These are phyloP conservation scores for Bunonema sp. DNA, from an alignment of 2,888 invertebrate genomes.

Conservation along the genomic window DNA sequence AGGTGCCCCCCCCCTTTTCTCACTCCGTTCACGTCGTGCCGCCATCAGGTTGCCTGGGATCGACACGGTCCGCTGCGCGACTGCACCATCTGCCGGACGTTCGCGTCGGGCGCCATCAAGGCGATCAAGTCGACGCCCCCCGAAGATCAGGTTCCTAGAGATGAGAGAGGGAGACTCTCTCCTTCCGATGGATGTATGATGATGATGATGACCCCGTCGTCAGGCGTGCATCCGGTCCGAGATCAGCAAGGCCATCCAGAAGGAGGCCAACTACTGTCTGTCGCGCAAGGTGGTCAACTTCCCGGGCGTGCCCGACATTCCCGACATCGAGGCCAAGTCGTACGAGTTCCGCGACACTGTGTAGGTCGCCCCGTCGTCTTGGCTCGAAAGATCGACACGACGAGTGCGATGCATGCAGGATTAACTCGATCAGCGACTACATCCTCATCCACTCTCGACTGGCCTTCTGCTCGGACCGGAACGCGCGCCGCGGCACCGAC, in stretches of 20 bases:
- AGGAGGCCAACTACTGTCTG: slow-evolving; percentile 35
- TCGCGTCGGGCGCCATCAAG: slow-evolving; percentile 40
- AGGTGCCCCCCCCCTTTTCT: too few species aligned
- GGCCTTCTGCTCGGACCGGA: slow-evolving; percentile 40
- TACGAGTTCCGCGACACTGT: slow-evolving; percentile 36
- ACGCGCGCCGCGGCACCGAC: slow-evolving; percentile 31
- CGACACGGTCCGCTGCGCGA: slow-evolving; percentile 39
- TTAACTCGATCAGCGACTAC: slow-evolving; percentile 36
- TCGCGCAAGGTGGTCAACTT: slow-evolving; percentile 33
- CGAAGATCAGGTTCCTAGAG: too few species aligned
- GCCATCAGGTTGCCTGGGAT: slow-evolving; percentile 44
- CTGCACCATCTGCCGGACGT: slow-evolving; percentile 42
- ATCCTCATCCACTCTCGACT: slow-evolving; percentile 39
- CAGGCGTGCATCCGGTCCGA: slow-evolving; percentile 38
- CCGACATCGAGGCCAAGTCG: slow-evolving; percentile 39
- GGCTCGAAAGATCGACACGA: background rate
- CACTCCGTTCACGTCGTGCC: too few species aligned
- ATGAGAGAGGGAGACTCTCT: too few species aligned
- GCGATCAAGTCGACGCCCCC: slow-evolving; percentile 39
- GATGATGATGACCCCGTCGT: too few species aligned
- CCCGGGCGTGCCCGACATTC: slow-evolving; percentile 37
- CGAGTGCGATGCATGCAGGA: background rate
- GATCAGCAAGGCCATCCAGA: slow-evolving; percentile 34
- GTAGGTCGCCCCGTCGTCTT: slow-evolving; percentile 12
- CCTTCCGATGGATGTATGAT: too few species aligned